Base-by-base conservation (phyloP, 1,140 invertebrate species). In the Ooceraea biroi region DNA sequence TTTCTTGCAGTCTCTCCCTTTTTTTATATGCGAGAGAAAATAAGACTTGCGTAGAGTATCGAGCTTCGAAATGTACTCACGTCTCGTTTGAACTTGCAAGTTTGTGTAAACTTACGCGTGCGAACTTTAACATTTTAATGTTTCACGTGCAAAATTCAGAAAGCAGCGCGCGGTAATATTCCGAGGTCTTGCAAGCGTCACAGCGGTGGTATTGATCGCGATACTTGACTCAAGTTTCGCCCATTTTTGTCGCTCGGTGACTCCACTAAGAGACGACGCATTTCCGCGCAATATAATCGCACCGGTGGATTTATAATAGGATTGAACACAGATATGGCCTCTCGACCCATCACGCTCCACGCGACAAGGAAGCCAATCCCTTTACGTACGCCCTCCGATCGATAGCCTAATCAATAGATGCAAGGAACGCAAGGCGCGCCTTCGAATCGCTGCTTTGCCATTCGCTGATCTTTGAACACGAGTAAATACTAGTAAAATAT, bases 321-420 rank as follows among this genome's bases (percentile, higher is more conserved):
- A 91, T 91, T 89, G 14, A 44, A 88, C 88, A 90, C 82, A 85
- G 83, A 78, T 91, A 90, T 60, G 90, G 90, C 89, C 88, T 90
- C 88, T 84, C 83, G 77, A 74, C 63, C 82, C 76, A 85, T 88
- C 83, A 80, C 72, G 44, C 25, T 44, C 5, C 36, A 63, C 48
- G 58, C 77, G 68, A 65, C 66, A 65, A 84, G 72, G 88, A 85
- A 90, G 90, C 87, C 80, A 88, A 89, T 76, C 84, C 71, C 55
- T 86, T 85, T 85, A 78, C 57, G 57, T 36, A 7, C 36, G 36
- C 46, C 61, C 46, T 77, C 27, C 77, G 58, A 72, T 82, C 73
- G 57, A 55, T 86, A 78, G 76, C 50, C 52, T 85, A 85, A 90
- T 90, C 87, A 73, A 87, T 90, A 89, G 83, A 77, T 87, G 85